Evolutionary conservation across 1,140 invertebrate species (phyloP).

Genomic region (Colletes gigas): DNA sequence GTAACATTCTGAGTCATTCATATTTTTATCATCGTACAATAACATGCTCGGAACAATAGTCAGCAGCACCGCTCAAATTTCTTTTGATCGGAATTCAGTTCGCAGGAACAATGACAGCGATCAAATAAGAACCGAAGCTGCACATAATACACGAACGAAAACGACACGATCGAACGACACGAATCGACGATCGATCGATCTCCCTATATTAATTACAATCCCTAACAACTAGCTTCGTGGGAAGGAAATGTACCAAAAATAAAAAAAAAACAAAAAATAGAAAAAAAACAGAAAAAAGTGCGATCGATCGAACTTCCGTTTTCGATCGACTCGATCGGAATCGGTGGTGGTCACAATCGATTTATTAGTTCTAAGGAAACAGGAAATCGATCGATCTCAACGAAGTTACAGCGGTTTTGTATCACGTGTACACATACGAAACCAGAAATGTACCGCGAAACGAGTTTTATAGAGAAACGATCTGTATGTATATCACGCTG

Average conservation of each 20-base stretch:
- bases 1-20: neutral
- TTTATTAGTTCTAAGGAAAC: neutral
- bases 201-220: neutral
- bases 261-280: neutral
- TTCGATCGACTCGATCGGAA: neutral
- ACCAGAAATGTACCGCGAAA: slow-evolving; percentile 35
- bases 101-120: neutral
- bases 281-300: neutral
- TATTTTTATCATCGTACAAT: neutral
- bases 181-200: slow-evolving; percentile 39
- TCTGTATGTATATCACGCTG: slow-evolving; percentile 61
- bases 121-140: neutral
- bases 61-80: neutral
- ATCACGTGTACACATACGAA: slow-evolving; percentile 27
- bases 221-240: neutral
- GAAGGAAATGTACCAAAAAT: neutral
- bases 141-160: slow-evolving; percentile 31
- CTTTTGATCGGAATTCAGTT: slow-evolving; percentile 1
- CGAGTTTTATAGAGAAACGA: slow-evolving; percentile 60
- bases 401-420: slow-evolving; percentile 65
- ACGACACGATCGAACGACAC: slow-evolving; percentile 40
- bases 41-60: neutral
- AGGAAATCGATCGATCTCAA: slow-evolving; percentile 56
- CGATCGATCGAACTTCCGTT: neutral
- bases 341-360: neutral